phyloP scores from a whole-genome alignment of 2,113 vertebrate species.

The Gallinago paraguaiae region DNA sequence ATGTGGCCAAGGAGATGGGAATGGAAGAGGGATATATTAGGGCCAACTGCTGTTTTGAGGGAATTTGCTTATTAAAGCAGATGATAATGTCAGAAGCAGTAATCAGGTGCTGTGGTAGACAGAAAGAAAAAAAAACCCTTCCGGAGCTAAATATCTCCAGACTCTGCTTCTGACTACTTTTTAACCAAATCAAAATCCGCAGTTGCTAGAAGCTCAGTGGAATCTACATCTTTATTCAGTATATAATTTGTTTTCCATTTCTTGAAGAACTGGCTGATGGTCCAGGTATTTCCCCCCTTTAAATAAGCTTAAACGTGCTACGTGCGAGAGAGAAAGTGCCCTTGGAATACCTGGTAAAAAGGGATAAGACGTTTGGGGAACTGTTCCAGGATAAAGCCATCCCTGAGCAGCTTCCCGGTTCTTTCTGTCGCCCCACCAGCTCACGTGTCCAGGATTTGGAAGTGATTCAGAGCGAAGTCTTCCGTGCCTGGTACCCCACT shows the following conservation, averaged over 20 bases:
- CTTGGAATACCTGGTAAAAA: background rate
- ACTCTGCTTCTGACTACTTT: background rate
- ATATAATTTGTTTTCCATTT: background rate
- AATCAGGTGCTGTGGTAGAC: background rate
- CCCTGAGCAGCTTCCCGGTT: background rate
- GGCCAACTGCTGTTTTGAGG: background rate
- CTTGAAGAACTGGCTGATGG: background rate
- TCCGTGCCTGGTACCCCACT: background rate
- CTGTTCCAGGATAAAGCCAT: background rate
- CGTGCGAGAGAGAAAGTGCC: background rate
- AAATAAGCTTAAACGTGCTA: background rate
- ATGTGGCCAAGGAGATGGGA: background rate
- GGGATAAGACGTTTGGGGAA: background rate
- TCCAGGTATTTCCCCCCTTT: background rate
- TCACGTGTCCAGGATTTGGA: background rate
- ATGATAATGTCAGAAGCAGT: background rate
- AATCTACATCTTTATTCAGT: background rate
- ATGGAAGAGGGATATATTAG: background rate
- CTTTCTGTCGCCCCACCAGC: background rate
- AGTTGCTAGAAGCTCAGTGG: background rate
- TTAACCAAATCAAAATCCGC: background rate
- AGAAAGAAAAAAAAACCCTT: background rate
- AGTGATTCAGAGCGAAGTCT: background rate
- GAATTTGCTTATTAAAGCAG: slow-evolving; percentile 23
- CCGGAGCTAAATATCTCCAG: background rate